Percentiles rank a stretch among this genome's conserved stretches.
Evolutionary conservation across 2,797 vertebrate genomes (phyloP).

Genomic region (Oryzias sinensis): DNA sequence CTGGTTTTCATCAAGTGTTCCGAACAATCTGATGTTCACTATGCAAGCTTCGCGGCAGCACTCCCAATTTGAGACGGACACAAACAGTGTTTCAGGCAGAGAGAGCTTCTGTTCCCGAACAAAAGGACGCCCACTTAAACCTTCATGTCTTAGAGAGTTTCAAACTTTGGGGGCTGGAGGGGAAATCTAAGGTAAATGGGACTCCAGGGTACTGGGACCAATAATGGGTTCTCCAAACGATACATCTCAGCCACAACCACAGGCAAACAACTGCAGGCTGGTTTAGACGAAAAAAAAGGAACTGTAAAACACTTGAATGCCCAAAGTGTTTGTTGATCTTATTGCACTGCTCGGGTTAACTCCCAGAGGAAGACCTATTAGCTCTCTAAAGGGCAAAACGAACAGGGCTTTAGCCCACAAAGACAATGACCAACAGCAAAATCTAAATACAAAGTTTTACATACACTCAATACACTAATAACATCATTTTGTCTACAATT

Average conservation of each 20-base stretch:
- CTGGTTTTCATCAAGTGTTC: constrained; percentile 70
- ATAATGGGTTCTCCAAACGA: constrained; percentile 3
- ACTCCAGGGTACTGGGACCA: constrained; percentile 5
- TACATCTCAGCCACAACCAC: neutral
- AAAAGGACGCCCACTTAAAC: neutral
- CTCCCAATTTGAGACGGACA: constrained; percentile 21
- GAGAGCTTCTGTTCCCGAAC: neutral
- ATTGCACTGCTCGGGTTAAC: constrained; percentile 4
- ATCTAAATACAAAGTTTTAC: constrained; percentile 16
- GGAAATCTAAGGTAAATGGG: constrained; percentile 1
- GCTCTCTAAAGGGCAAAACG: constrained; percentile 15
- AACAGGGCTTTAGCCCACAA: constrained; percentile 14
- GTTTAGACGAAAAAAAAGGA: neutral
- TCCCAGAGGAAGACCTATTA: constrained; percentile 22
- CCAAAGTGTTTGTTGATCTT: constrained; percentile 15
- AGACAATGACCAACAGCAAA: constrained; percentile 22
- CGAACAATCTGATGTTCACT: constrained; percentile 54
- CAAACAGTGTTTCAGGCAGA: constrained; percentile 2
- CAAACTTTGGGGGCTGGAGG: neutral
- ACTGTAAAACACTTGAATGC: constrained; percentile 2
- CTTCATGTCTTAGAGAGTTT: neutral
- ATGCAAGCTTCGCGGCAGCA: constrained; percentile 23
- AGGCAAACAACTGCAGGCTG: neutral
- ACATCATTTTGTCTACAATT: neutral
- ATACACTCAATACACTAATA: neutral